Conservation (phyloP, 1,140 invertebrate species). For the Tetramorium alpestre region DNA sequence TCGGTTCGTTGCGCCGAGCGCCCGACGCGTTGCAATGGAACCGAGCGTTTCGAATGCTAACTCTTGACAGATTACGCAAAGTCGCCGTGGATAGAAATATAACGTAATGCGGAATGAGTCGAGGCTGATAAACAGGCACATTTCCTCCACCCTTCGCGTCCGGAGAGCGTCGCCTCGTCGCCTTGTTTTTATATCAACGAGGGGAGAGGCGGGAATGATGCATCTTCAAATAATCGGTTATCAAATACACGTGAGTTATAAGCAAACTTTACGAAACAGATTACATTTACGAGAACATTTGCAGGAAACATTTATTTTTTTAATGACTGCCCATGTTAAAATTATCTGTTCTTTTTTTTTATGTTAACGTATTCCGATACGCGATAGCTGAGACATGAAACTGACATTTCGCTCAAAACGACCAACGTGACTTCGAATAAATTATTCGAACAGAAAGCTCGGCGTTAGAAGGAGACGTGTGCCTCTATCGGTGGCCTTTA, state of each 20-base stretch:
- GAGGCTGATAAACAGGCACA: background rate
- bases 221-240: background rate
- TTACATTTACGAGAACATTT: background rate
- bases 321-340: background rate
- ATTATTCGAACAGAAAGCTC: background rate
- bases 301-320: no score
- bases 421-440: background rate
- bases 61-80: slow-evolving; percentile 2
- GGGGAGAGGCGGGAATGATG: no score
- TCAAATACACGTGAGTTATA: background rate
- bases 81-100: background rate
- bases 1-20: slow-evolving; percentile 17
- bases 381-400: background rate
- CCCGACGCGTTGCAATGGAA: background rate
- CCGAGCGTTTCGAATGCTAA: slow-evolving; percentile 5
- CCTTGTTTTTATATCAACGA: background rate
- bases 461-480: background rate
- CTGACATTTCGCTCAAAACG: background rate
- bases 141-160: background rate
- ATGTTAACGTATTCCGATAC: background rate
- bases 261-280: background rate
- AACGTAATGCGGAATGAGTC: background rate
- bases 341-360: slow-evolving; percentile 11
- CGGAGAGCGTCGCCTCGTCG: background rate
- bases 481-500: background rate